phyloP scores from a whole-genome alignment of 1,140 invertebrate genomes.

The Hermetia illucens region DNA sequence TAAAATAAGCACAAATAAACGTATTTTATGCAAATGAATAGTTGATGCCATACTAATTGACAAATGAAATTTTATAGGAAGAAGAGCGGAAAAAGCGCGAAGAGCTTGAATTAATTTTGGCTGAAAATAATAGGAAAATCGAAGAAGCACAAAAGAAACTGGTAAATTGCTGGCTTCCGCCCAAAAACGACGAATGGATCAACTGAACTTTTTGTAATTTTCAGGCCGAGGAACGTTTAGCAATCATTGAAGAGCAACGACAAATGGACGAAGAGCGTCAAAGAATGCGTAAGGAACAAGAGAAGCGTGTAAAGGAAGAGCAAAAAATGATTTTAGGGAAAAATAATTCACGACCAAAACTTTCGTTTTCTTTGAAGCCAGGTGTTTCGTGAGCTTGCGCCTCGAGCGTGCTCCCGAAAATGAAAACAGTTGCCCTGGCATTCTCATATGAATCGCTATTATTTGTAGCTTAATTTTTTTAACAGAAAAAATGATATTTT shows the following conservation, averaged over 20 bases:
- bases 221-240: conserved; percentile 89
- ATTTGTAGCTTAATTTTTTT: no score
- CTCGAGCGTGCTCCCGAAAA: background rate
- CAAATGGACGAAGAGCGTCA: conserved; percentile 91
- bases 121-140: conserved; percentile 95
- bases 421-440: no score
- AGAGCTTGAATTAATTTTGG: conserved; percentile 90
- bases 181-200: background rate
- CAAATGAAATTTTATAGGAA: conserved; percentile 78
- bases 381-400: conserved; percentile 39
- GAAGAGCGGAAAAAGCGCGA: conserved; percentile 88
- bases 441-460: no score
- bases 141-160: conserved; percentile 93
- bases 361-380: conserved; percentile 82
- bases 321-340: conserved; percentile 95
- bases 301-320: conserved; percentile 82
- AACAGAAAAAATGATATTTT: no score
- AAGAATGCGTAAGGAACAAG: conserved; percentile 81
- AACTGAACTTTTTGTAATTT: conserved; percentile 3
- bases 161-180: conserved; percentile 41
- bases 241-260: conserved; percentile 91
- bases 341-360: conserved; percentile 89
- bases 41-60: no score
- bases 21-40: no score
- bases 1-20: no score